Evolutionary conservation across 2,888 invertebrate genomes (phyloP), one percentile per base, ranked within the genome.

Genomic region (Apotomis betuletana): DNA sequence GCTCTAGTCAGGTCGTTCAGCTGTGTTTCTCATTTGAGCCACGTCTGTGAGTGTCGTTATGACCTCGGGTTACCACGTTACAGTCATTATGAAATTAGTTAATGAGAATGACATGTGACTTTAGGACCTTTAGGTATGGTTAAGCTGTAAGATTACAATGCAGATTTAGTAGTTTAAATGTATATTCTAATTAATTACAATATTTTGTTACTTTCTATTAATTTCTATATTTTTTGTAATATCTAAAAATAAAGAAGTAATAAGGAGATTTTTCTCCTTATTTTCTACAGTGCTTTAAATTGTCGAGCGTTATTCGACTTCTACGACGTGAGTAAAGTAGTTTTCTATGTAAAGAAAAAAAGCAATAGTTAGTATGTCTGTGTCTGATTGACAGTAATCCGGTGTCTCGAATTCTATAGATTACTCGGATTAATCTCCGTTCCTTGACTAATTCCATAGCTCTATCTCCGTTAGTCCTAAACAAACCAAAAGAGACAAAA

Each of bases 11-110:
- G 58, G 38, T 38, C 15, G 41, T 57, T 55, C 71, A 68, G 68
- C 70, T 75, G 75, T 72, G 68, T 74, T 78, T 75, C 74, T 74
- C 78, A 77, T 78, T 74, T 65, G 27, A 58, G 62, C 41, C 60
- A 54, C 64, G 65, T 62, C 63, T 51, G 70, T 58, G 63, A 57
- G 36, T 46, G 15, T 69, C 69, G 61, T 73, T 59, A 69, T 44
- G 68, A 46, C 61, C 61, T 61, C 54, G 52, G 52, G n/a, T 54
- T 36, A 6, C 51, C 12, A 27, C 57, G 36, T 60, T 15, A 46
- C n/a, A 52, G 9, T 3, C 27, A 68, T 52, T 61, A 68, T 13
- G 15, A 4, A 13, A 5, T 68, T 68, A 67, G 15, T 27, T 67
- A 67, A 67, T 67, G 59, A 10, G 41, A 51, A 67, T 67, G 59